These are phyloP conservation scores for Zygaena filipendulae DNA, from an alignment of 2,888 invertebrate species.

Conservation along the genomic window DNA sequence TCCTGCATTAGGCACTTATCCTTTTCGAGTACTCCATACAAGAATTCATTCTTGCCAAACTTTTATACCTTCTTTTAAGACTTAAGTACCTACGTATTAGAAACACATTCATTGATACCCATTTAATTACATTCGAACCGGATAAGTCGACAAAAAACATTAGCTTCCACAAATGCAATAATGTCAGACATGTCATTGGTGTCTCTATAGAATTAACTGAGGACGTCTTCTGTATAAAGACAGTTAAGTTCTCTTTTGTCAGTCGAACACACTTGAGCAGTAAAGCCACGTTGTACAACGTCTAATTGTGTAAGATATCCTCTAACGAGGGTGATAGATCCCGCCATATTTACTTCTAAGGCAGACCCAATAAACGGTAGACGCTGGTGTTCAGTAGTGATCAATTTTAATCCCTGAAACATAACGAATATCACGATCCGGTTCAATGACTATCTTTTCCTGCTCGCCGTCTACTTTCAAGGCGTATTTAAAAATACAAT, in stretches of 20 bases:
- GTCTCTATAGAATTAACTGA: slow-evolving; percentile 39
- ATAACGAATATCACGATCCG: slow-evolving; percentile 64
- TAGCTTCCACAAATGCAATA: slow-evolving; percentile 31
- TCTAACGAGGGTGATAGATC: slow-evolving; percentile 29
- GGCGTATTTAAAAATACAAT: too few relatives aligned
- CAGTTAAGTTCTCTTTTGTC: slow-evolving; percentile 49
- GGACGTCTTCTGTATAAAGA: slow-evolving; percentile 34
- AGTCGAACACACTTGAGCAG: slow-evolving; percentile 47
- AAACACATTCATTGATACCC: too few relatives aligned
- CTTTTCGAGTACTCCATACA: too few relatives aligned
- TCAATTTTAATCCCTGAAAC: slow-evolving; percentile 60
- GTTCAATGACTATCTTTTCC: slow-evolving; percentile 66
- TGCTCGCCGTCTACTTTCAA: slow-evolving; percentile 66
- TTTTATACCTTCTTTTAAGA: slow-evolving; percentile 30
- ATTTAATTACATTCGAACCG: slow-evolving; percentile 27
- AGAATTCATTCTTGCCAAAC: too few relatives aligned
- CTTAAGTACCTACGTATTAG: neutral
- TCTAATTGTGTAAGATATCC: slow-evolving; percentile 53
- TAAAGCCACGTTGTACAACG: slow-evolving; percentile 41
- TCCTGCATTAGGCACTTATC: too few relatives aligned
- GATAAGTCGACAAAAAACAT: slow-evolving; percentile 46
- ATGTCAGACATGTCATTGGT: slow-evolving; percentile 42
- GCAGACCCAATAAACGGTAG: slow-evolving; percentile 54
- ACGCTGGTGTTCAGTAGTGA: slow-evolving; percentile 44
- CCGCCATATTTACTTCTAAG: slow-evolving; percentile 50